These are phyloP conservation scores for Chironomus riparius DNA, from an alignment of 2,888 invertebrate genomes.

Conservation along the genomic window DNA sequence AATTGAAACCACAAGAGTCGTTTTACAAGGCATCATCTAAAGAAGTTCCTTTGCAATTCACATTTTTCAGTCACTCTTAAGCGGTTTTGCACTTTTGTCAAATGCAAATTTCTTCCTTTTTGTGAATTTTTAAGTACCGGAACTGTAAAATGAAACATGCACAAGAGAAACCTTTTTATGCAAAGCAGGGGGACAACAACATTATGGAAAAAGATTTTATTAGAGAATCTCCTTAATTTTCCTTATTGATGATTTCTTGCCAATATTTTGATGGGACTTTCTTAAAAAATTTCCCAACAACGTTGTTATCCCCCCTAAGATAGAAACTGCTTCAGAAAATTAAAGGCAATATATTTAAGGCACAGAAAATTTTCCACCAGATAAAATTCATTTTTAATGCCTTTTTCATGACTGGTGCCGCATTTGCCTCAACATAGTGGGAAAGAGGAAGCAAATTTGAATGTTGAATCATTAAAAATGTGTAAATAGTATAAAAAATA, in stretches of 20 bases:
- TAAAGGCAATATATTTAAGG: too few species aligned
- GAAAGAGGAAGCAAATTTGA: not conserved
- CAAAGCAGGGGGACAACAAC: too few species aligned
- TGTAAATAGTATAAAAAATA: constrained; percentile 12
- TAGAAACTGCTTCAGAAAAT: not conserved
- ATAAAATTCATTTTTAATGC: too few species aligned
- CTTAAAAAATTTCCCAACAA: too few species aligned
- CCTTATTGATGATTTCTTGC: too few species aligned
- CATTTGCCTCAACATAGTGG: too few species aligned
- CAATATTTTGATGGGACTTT: too few species aligned
- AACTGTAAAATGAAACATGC: not conserved
- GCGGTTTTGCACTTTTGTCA: constrained; percentile 1
- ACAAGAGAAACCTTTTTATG: not conserved
- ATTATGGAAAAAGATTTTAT: too few species aligned
- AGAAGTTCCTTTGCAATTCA: not conserved
- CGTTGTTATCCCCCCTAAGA: too few species aligned
- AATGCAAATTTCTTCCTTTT: constrained; percentile 1
- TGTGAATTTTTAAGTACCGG: not conserved
- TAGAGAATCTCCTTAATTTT: too few species aligned
- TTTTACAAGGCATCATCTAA: not conserved
- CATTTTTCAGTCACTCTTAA: not conserved
- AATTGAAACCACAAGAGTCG: constrained; percentile 10
- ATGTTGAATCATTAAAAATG: not conserved
- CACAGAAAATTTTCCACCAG: too few species aligned
- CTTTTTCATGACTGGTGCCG: too few species aligned